Evolutionary conservation across 1,140 invertebrate species (phyloP).

Genomic region (Metaphire vulgaris): DNA sequence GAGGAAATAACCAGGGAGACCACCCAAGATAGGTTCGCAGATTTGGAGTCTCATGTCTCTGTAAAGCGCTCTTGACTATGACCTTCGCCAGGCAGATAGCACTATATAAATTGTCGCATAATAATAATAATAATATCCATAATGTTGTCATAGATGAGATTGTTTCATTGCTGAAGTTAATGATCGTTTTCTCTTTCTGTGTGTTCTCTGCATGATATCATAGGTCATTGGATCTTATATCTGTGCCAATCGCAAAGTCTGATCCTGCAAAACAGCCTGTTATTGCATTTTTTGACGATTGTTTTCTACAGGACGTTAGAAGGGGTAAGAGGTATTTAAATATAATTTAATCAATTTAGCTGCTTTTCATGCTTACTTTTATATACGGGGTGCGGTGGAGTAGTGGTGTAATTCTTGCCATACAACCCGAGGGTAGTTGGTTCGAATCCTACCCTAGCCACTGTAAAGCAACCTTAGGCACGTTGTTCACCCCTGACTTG

Average conservation of each 20-base stretch:
- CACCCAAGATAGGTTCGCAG: too few relatives aligned
- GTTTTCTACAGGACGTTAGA: not conserved
- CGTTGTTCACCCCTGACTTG: not conserved
- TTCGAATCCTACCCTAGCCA: not conserved
- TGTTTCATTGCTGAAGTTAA: too few relatives aligned
- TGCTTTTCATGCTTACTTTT: not conserved
- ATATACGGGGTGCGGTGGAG: too few relatives aligned
- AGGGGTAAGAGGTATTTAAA: too few relatives aligned
- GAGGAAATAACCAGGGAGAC: too few relatives aligned
- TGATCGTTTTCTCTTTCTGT: not conserved
- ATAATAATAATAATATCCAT: not conserved
- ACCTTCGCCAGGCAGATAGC: too few relatives aligned
- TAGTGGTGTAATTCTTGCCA: too few relatives aligned
- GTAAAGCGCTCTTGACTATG: not conserved
- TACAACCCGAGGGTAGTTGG: not conserved
- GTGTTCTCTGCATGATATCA: not conserved
- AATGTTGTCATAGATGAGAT: too few relatives aligned
- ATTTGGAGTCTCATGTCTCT: not conserved
- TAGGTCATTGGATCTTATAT: not conserved
- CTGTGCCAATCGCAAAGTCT: not conserved
- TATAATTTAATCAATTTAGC: not conserved
- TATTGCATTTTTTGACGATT: not conserved
- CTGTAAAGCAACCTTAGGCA: not conserved
- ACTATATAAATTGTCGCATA: not conserved
- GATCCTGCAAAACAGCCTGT: not conserved